Conservation (phyloP, 1,140 invertebrate species). For the Zaprionus ornatus region DNA sequence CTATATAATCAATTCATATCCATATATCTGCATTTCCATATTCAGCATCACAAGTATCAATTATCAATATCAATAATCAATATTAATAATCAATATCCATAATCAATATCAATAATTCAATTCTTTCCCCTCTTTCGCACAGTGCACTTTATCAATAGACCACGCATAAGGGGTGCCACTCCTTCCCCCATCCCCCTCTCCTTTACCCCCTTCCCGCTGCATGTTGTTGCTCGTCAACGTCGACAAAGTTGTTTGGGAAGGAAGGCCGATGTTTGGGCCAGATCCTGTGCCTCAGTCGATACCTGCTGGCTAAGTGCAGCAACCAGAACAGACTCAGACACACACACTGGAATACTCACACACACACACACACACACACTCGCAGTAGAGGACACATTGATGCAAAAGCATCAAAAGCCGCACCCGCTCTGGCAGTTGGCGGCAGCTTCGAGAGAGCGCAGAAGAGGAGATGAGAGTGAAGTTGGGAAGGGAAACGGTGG, state of each 20-base stretch:
- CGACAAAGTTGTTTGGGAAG: conserved; percentile 49
- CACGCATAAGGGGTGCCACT: conserved; percentile 35
- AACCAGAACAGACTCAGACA: conserved; percentile 23
- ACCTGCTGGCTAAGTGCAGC: conserved; percentile 52
- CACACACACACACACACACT: not conserved
- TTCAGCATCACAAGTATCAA: no score
- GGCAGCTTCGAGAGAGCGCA: not conserved
- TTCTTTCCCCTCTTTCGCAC: not conserved
- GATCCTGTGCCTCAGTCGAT: conserved; percentile 34
- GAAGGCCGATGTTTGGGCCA: conserved; percentile 22
- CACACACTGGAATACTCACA: not conserved
- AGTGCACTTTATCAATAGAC: conserved; percentile 53
- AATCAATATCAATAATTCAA: not conserved
- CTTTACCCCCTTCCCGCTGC: not conserved
- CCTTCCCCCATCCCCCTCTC: not conserved
- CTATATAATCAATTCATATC: no score
- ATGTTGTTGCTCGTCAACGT: conserved; percentile 50
- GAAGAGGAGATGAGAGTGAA: no score
- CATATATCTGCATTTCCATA: no score
- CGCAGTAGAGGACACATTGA: conserved; percentile 35
- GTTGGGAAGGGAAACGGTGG: not conserved
- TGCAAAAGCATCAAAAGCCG: conserved; percentile 55
- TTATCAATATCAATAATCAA: not conserved
- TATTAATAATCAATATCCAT: not conserved
- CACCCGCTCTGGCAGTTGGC: conserved; percentile 24